These are phyloP conservation scores for Tinamus major DNA, from an alignment of 2,797 vertebrate species.

Conservation along the genomic window DNA sequence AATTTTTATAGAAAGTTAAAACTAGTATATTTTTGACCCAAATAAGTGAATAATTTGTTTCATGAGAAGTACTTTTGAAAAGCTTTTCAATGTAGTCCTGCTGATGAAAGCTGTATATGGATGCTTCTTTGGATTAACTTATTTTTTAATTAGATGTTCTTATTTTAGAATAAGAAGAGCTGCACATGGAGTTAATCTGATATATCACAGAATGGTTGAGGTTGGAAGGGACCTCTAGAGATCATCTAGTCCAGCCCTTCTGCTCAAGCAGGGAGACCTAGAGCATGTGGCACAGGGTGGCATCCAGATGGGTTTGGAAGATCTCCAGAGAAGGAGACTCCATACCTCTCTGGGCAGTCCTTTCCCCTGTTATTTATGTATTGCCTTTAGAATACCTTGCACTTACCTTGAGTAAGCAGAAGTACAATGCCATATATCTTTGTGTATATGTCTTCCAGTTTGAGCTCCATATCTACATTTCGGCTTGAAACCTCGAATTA, in stretches of 20 bases:
- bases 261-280: no score
- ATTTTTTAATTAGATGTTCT: neutral
- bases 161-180: neutral
- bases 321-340: no score
- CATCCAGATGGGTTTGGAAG: no score
- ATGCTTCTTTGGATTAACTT: neutral
- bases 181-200: neutral
- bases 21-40: neutral
- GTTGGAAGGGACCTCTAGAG: no score
- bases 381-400: neutral
- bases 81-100: neutral
- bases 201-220: neutral
- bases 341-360: no score
- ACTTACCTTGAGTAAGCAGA: neutral
- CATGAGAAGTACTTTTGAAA: neutral
- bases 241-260: no score
- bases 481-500: neutral
- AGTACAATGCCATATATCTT: neutral
- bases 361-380: neutral
- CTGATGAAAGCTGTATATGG: neutral
- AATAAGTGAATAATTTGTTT: neutral
- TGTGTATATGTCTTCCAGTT: neutral
- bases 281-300: no score
- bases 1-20: neutral
- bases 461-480: neutral